Evolutionary conservation across 1,140 invertebrate genomes (phyloP).

Genomic region (Saccostrea echinata): DNA sequence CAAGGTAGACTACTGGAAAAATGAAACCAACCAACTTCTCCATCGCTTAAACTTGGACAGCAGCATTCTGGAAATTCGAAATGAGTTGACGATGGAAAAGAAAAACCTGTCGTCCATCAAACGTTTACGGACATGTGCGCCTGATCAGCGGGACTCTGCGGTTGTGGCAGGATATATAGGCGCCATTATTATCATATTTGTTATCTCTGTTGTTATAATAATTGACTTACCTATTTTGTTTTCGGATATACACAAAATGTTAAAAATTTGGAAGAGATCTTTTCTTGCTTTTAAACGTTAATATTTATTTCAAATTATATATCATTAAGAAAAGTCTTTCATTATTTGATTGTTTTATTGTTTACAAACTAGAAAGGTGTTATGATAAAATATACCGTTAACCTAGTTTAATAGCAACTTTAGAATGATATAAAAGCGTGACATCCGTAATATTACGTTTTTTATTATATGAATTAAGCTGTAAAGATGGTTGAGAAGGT

Average conservation of each 20-base stretch:
- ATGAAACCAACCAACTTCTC: constrained; percentile 1
- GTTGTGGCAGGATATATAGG: neutral
- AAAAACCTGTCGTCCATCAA: neutral
- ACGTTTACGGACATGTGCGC: neutral
- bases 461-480: too few relatives aligned
- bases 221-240: neutral
- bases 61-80: neutral
- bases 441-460: too few relatives aligned
- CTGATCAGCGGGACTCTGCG: neutral
- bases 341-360: too few relatives aligned
- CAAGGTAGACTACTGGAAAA: neutral
- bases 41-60: neutral
- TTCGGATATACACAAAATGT: neutral
- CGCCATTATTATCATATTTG: neutral
- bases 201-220: neutral
- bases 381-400: too few relatives aligned
- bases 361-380: too few relatives aligned
- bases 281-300: too few relatives aligned
- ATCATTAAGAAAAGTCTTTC: too few relatives aligned
- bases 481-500: too few relatives aligned
- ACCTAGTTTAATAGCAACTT: too few relatives aligned
- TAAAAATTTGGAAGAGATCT: neutral
- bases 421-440: too few relatives aligned
- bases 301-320: too few relatives aligned
- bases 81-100: neutral